These are phyloP conservation scores for Caenorhabditis zanzibari DNA, from an alignment of 2,888 invertebrate genomes.

Conservation along the genomic window DNA sequence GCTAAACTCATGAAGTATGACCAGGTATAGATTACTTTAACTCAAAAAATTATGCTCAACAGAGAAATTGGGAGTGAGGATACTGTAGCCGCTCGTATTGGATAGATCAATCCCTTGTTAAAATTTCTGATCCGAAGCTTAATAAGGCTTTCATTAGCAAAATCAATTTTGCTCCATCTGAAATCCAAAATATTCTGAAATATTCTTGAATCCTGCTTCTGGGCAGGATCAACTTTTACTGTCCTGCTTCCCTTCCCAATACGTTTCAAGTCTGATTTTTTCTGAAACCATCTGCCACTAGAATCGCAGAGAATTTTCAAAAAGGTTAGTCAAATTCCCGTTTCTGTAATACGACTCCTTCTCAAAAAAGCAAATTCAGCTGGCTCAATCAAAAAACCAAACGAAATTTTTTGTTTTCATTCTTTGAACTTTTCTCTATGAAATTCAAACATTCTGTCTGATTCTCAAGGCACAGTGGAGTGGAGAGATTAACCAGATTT, in stretches of 20 bases:
- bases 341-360: slow-evolving; percentile 6
- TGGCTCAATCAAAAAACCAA: slow-evolving; percentile 13
- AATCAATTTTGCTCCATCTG: too few species aligned
- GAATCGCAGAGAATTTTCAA: not conserved
- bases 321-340: not conserved
- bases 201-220: too few species aligned
- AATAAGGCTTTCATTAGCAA: too few species aligned
- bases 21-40: too few species aligned
- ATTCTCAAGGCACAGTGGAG: not conserved
- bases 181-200: too few species aligned
- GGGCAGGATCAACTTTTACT: too few species aligned
- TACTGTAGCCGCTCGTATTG: too few species aligned
- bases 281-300: not conserved
- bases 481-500: slow-evolving; percentile 27
- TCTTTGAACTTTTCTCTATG: slow-evolving; percentile 25
- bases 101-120: too few species aligned
- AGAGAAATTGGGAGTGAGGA: too few species aligned
- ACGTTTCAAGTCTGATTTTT: not conserved
- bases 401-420: slow-evolving; percentile 3
- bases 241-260: not conserved
- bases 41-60: too few species aligned
- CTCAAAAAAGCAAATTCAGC: not conserved
- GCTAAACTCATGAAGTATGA: too few species aligned
- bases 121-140: too few species aligned
- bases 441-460: slow-evolving; percentile 21